Evolutionary conservation across 2,888 invertebrate genomes (phyloP), one percentile per base, ranked within the genome.

Genomic region (Chrysolina americana): DNA sequence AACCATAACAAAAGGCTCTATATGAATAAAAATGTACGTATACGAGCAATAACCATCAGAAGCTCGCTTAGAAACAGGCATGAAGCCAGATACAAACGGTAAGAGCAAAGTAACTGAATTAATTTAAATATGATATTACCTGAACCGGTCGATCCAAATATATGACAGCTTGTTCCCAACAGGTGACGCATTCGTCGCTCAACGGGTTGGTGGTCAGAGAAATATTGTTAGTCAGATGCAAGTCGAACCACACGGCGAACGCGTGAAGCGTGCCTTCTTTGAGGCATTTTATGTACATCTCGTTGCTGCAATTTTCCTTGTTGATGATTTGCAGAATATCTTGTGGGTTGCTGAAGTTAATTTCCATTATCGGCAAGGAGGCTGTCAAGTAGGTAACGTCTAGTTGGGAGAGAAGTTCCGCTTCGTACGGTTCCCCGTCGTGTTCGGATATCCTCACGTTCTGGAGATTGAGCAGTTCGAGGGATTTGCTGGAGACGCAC

Each of bases 81-180:
- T 28, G 5, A 28, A 28, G 28, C 28, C 28, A 28, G 28, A 28
- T 5, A 28, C 28, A 28, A 28, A n/a, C n/a, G n/a, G n/a, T n/a
- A n/a, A n/a, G n/a, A n/a, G 28, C 28, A 28, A 28, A 3, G 28
- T 28, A 5, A 28, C 5, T 28, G 2, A 28, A 28, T 28, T 28
- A 28, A 2, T 2, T 28, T 28, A 3, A 28, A 28, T 28, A 28
- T 28, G 5, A 3, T 28, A 28, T 71, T 6, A 83, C 80, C 10
- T 77, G 36, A 17, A 86, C 70, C 2, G 91, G 89, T 78, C 89
- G 83, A 66, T 89, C 87, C 74, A 91, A 87, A 86, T 91, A 92
- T 85, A 93, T 94, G 50, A 95, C 89, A 9, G 94, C 94, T 84
- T 94, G 94, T 84, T 95, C 94, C 95, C 95, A 96, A 81, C 94